Conservation (phyloP, 2,888 invertebrate genomes). For the Schizaphis graminum region DNA sequence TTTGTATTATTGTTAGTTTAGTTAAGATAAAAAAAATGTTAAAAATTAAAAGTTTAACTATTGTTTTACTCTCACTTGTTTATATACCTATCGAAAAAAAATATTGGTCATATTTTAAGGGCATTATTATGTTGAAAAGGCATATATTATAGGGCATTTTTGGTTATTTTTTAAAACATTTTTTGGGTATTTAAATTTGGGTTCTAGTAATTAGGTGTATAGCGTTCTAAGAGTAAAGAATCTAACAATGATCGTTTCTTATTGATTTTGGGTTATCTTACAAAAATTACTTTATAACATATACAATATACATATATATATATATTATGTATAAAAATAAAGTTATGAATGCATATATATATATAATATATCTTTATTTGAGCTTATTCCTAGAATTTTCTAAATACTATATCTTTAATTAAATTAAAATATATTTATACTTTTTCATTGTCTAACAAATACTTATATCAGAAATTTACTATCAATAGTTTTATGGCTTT, state of each 20-base stretch:
- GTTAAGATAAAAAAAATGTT: too few relatives aligned
- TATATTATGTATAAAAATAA: not conserved
- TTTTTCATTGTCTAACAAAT: not conserved
- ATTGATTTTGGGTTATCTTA: not conserved
- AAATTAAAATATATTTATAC: not conserved
- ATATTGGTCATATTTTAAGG: too few relatives aligned
- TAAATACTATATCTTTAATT: not conserved
- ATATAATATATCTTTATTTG: not conserved
- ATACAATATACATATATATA: too few relatives aligned
- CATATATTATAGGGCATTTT: too few relatives aligned
- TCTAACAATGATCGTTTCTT: not conserved
- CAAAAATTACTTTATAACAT: not conserved
- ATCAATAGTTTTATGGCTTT: not conserved
- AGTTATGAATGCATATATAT: not conserved
- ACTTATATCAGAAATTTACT: not conserved
- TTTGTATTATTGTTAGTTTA: too few relatives aligned
- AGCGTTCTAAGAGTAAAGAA: not conserved
- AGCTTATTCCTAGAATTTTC: not conserved
- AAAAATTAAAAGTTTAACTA: too few relatives aligned
- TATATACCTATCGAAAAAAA: too few relatives aligned
- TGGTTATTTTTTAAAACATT: too few relatives aligned
- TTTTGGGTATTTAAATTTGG: too few relatives aligned
- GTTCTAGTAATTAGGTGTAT: not conserved
- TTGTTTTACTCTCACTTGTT: too few relatives aligned
- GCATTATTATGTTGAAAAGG: too few relatives aligned